phyloP scores from a whole-genome alignment of 2,888 invertebrate species.

The Mythimna pallens region DNA sequence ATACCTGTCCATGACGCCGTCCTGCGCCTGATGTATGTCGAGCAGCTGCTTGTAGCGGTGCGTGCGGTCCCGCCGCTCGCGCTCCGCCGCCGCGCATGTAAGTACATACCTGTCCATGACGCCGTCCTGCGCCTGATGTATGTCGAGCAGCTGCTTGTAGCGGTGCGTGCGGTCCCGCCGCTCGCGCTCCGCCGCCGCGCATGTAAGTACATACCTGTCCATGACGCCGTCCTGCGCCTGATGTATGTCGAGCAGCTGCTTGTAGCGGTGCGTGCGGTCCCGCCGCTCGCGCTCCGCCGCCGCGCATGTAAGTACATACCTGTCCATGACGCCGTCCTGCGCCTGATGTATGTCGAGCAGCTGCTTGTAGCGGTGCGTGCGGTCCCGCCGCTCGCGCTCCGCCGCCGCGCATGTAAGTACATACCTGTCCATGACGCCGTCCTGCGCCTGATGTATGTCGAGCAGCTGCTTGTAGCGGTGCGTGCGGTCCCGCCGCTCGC shows the following conservation, averaged over 20 bases:
- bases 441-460: slow-evolving; percentile 98
- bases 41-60: slow-evolving; percentile 96
- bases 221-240: slow-evolving; percentile 99
- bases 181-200: slow-evolving; percentile 93
- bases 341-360: slow-evolving; percentile 98
- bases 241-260: slow-evolving; percentile 97
- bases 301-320: slow-evolving; percentile 74
- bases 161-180: slow-evolving; percentile 94
- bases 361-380: slow-evolving; percentile 95
- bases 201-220: slow-evolving; percentile 91
- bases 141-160: slow-evolving; percentile 97
- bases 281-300: slow-evolving; percentile 94
- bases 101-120: slow-evolving; percentile 96
- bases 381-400: slow-evolving; percentile 94
- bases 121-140: slow-evolving; percentile 98
- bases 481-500: slow-evolving; percentile 94
- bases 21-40: slow-evolving; percentile 98
- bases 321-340: slow-evolving; percentile 99
- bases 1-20: slow-evolving; percentile 98
- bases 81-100: slow-evolving; percentile 87
- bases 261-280: slow-evolving; percentile 95
- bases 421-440: slow-evolving; percentile 98
- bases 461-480: slow-evolving; percentile 96
- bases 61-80: slow-evolving; percentile 94
- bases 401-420: too few species aligned